phyloP scores from a whole-genome alignment of 2,113 vertebrate species.

The Oxygymnocypris stewartii region DNA sequence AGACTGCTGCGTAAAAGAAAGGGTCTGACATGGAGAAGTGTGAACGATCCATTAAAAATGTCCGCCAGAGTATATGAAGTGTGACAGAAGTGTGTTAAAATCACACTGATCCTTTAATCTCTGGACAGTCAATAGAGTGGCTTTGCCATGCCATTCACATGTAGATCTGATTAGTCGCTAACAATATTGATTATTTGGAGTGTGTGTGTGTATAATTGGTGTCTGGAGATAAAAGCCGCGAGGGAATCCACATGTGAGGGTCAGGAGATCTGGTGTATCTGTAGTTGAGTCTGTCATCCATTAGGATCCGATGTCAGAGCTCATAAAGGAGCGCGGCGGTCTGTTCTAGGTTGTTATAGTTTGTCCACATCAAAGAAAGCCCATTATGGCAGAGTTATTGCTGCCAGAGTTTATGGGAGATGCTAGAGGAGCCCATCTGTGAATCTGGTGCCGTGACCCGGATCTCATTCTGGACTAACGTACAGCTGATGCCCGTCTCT shows the following conservation, averaged over 20 bases:
- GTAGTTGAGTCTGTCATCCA: slow-evolving; percentile 5
- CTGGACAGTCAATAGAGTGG: slow-evolving; percentile 27
- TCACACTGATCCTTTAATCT: slow-evolving; percentile 36
- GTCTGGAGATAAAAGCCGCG: neutral
- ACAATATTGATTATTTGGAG: slow-evolving; percentile 48
- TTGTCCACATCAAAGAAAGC: slow-evolving; percentile 16
- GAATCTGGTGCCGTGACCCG: slow-evolving; percentile 25
- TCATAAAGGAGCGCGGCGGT: slow-evolving; percentile 9
- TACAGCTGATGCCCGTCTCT: neutral
- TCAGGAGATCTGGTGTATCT: neutral
- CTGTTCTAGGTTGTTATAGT: slow-evolving; percentile 22
- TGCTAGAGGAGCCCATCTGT: neutral
- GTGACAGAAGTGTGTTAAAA: slow-evolving; percentile 25
- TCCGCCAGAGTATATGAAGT: neutral
- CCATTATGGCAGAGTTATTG: slow-evolving; percentile 15
- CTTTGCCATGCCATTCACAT: slow-evolving; percentile 13
- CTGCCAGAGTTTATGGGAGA: slow-evolving; percentile 44
- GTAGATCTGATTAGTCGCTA: slow-evolving; percentile 23
- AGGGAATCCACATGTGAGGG: slow-evolving; percentile 1
- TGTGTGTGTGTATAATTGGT: neutral
- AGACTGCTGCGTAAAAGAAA: neutral
- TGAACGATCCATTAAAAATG: slow-evolving; percentile 36
- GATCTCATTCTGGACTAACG: slow-evolving; percentile 1
- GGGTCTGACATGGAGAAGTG: neutral
- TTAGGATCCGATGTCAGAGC: slow-evolving; percentile 27